phyloP scores from a whole-genome alignment of 1,140 invertebrate genomes.

The Drosophila obscura region DNA sequence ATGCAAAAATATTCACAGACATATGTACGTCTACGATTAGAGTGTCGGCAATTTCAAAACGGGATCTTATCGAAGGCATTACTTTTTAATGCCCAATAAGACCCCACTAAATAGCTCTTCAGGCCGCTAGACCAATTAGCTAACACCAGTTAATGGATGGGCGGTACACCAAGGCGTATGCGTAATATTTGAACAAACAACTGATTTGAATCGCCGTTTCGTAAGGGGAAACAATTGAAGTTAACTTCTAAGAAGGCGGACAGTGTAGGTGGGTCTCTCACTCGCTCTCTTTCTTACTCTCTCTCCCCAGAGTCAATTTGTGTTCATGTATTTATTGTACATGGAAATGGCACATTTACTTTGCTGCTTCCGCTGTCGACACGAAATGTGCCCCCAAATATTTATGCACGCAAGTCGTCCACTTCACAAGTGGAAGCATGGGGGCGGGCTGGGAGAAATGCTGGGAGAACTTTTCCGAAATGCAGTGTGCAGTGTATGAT shows the following conservation, averaged over 20 bases:
- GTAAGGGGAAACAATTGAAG: constrained; percentile 8
- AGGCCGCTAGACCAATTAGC: constrained; percentile 36
- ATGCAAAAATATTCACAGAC: constrained; percentile 18
- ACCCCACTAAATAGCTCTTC: constrained; percentile 39
- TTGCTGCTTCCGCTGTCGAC: constrained; percentile 73
- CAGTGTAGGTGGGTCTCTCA: constrained; percentile 2
- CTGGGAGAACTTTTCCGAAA: constrained; percentile 25
- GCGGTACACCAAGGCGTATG: constrained; percentile 50
- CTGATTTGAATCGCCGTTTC: constrained; percentile 34
- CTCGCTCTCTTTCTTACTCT: background rate
- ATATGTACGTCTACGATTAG: constrained; percentile 4
- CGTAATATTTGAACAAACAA: constrained; percentile 56
- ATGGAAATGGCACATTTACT: constrained; percentile 71
- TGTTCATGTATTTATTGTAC: constrained; percentile 59
- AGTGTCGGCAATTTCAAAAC: constrained; percentile 46
- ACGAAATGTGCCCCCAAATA: constrained; percentile 58
- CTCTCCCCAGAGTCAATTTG: constrained; percentile 40
- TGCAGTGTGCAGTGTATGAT: constrained; percentile 18
- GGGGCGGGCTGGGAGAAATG: constrained; percentile 8
- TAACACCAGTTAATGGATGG: constrained; percentile 65
- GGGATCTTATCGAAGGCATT: constrained; percentile 33
- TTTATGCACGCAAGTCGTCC: constrained; percentile 29
- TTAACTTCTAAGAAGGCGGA: constrained; percentile 16
- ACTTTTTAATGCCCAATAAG: constrained; percentile 39
- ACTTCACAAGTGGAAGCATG: constrained; percentile 38